A percentile compares a stretch with the other conserved stretches of the same genome.
Evolutionary conservation across 2,113 vertebrate species (phyloP).

Genomic region (Limnothrissa miodon): DNA sequence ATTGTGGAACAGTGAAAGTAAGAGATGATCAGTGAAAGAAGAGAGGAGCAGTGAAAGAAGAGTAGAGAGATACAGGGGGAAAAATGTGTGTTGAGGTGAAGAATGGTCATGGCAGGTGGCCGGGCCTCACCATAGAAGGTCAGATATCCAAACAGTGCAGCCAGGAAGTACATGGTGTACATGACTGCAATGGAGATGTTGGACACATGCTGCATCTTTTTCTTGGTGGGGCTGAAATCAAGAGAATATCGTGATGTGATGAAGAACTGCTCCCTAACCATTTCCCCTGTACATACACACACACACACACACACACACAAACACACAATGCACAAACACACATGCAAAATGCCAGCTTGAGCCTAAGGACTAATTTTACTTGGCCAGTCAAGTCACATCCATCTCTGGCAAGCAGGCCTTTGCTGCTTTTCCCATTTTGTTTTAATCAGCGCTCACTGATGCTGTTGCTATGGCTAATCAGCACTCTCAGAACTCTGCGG

Average conservation of each 20-base stretch:
- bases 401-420: not conserved
- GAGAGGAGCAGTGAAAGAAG: not conserved
- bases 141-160: constrained; percentile 98
- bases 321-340: not conserved
- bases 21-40: not conserved
- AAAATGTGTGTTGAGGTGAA: not conserved
- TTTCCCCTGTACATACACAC: constrained; percentile 21
- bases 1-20: not conserved
- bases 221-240: constrained; percentile 85
- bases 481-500: not conserved
- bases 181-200: constrained; percentile 97
- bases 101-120: constrained; percentile 24
- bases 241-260: constrained; percentile 55
- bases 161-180: constrained; percentile 98
- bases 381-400: constrained; percentile 10
- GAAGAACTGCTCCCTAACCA: not conserved
- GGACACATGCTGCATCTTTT: constrained; percentile 95
- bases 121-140: constrained; percentile 91
- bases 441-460: not conserved
- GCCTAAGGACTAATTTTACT: constrained; percentile 16
- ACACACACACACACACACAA: constrained; percentile 18
- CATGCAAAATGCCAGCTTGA: constrained; percentile 19
- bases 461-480: not conserved
- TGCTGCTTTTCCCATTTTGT: constrained; percentile 25
- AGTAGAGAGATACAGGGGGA: not conserved